phyloP scores from a whole-genome alignment of 2,797 vertebrate species.

The Atherinosoma microstoma region DNA sequence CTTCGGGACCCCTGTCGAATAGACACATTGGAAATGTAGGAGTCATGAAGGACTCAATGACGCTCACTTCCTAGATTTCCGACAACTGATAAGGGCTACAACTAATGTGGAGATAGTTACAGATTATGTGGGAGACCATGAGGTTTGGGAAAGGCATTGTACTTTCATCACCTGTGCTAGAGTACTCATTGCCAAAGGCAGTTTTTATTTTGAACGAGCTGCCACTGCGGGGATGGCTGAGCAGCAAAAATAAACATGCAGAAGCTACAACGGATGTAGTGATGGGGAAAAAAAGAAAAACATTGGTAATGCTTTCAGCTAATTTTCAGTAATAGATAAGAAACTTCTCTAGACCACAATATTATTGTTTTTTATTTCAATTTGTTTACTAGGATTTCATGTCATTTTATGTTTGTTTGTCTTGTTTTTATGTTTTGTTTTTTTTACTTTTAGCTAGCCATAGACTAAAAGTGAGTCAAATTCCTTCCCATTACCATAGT shows the following conservation, averaged over 20 bases:
- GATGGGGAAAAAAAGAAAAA: background rate
- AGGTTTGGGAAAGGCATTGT: background rate
- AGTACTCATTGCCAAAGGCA: background rate
- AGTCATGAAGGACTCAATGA: slow-evolving; percentile 18
- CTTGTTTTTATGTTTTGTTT: too few relatives aligned
- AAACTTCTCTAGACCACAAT: background rate
- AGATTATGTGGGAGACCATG: slow-evolving; percentile 19
- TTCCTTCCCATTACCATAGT: background rate
- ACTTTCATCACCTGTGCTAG: slow-evolving; percentile 10
- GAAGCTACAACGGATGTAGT: background rate
- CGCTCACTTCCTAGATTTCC: slow-evolving; percentile 13
- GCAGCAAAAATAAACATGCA: background rate
- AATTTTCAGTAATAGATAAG: background rate
- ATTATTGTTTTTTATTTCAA: slow-evolving; percentile 6
- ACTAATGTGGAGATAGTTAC: slow-evolving; percentile 6
- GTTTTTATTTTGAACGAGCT: background rate
- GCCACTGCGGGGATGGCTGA: background rate
- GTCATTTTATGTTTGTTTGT: background rate
- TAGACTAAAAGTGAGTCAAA: slow-evolving; percentile 9
- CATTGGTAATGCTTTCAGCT: background rate
- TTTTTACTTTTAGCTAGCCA: background rate
- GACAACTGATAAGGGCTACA: background rate
- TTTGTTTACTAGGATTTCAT: background rate
- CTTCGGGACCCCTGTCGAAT: slow-evolving; percentile 19
- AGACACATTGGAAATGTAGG: slow-evolving; percentile 8